A percentile compares a stretch with the other conserved stretches of the same genome.
Evolutionary conservation across 2,888 invertebrate genomes (phyloP).

Genomic region (Macropis europaea): DNA sequence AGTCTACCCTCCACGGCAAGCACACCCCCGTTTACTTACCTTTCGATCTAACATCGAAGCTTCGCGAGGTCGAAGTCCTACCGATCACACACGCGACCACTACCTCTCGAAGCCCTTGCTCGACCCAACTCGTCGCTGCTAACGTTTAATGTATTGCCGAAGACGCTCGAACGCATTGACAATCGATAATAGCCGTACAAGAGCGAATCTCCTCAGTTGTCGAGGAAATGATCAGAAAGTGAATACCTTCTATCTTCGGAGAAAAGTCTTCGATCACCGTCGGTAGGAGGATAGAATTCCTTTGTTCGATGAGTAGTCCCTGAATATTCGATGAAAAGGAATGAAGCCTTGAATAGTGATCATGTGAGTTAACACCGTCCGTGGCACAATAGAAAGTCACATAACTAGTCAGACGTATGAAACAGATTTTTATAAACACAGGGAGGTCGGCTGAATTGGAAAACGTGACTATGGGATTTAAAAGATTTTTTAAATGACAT

Average conservation of each 20-base stretch:
- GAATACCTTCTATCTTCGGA: background rate
- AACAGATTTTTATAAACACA: no score
- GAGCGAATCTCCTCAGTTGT: slow-evolving; percentile 28
- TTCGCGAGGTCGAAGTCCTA: slow-evolving; percentile 37
- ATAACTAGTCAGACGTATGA: no score
- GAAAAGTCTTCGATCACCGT: slow-evolving; percentile 6
- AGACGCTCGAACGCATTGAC: slow-evolving; percentile 27
- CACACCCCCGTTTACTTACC: slow-evolving; percentile 15
- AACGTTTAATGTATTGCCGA: slow-evolving; percentile 19
- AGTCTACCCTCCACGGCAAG: background rate
- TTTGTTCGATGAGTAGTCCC: background rate
- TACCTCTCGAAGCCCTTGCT: background rate
- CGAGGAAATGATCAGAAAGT: slow-evolving; percentile 29
- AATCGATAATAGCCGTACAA: slow-evolving; percentile 42
- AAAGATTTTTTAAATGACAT: no score
- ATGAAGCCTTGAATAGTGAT: no score
- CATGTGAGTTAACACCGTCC: no score
- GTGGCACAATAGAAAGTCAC: no score
- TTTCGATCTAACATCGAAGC: slow-evolving; percentile 31
- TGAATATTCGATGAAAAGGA: no score
- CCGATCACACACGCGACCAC: slow-evolving; percentile 7
- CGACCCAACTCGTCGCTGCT: slow-evolving; percentile 10
- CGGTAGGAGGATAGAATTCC: background rate
- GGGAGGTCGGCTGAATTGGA: no score
- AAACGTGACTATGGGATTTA: no score